Evolutionary conservation across 2,888 invertebrate genomes (phyloP).

Genomic region (Diaperis boleti): DNA sequence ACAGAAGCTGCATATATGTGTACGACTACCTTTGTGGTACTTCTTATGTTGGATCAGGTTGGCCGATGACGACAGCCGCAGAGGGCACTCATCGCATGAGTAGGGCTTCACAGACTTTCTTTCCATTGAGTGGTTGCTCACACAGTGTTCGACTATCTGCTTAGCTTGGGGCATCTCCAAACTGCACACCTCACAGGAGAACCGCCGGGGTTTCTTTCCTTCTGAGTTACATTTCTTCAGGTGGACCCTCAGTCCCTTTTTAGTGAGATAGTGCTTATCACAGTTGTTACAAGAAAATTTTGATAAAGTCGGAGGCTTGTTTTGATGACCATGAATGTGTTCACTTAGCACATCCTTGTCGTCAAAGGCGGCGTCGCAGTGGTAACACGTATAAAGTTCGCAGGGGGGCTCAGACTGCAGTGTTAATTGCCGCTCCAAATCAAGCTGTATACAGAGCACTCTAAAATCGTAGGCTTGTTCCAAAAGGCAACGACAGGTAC

Average conservation of each 20-base stretch:
- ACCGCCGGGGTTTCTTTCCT: constrained; percentile 11
- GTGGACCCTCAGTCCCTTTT: constrained; percentile 49
- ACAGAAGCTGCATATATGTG: constrained; percentile 56
- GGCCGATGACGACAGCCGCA: constrained; percentile 54
- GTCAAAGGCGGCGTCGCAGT: background rate
- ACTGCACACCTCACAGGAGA: constrained; percentile 55
- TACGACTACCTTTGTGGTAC: constrained; percentile 54
- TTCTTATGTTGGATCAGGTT: constrained; percentile 56
- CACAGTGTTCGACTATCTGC: constrained; percentile 53
- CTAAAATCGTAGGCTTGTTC: constrained; percentile 15
- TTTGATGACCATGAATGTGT: constrained; percentile 18
- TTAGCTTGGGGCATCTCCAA: constrained; percentile 49
- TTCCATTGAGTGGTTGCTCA: constrained; percentile 50
- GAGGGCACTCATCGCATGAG: constrained; percentile 54
- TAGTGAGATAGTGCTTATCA: constrained; percentile 46
- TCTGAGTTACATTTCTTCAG: constrained; percentile 41
- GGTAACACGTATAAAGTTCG: constrained; percentile 10
- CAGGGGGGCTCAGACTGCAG: background rate
- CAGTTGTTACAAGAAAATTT: constrained; percentile 45
- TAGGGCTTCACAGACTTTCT: constrained; percentile 55
- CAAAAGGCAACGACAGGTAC: background rate
- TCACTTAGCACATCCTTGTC: constrained; percentile 7
- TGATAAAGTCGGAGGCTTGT: background rate
- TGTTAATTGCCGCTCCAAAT: background rate
- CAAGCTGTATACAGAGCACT: constrained; percentile 1